Percentiles rank a stretch among this genome's conserved stretches.
phyloP scores from a whole-genome alignment of 64 coral and sea anemone genomes.

The Actinia tenebrosa region DNA sequence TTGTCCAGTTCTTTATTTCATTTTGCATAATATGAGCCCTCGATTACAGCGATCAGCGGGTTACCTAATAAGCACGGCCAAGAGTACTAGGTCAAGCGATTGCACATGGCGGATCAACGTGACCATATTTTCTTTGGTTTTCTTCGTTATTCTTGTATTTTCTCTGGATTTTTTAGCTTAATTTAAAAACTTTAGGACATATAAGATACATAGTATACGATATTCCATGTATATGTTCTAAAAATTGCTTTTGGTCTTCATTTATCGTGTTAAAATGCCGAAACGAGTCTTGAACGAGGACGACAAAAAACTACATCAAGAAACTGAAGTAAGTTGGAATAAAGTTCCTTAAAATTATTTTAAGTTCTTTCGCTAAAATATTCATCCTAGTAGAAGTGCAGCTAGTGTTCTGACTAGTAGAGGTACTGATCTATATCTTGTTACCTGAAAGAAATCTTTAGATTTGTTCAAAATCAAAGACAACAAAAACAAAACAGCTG shows the following conservation, averaged over 20 bases:
- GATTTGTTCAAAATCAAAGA: conserved; percentile 50
- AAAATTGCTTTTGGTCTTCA: background rate
- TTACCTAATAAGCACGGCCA: background rate
- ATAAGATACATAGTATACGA: background rate
- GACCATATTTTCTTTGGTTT: background rate
- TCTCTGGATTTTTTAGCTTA: background rate
- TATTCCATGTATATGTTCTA: background rate
- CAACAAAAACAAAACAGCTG: conserved; percentile 19
- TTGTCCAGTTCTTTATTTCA: background rate
- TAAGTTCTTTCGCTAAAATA: background rate
- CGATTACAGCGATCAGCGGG: background rate
- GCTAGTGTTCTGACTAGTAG: background rate
- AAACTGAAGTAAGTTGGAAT: background rate
- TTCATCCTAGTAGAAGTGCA: background rate
- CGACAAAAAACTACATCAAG: background rate
- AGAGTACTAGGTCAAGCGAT: background rate
- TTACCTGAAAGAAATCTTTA: conserved; percentile 24
- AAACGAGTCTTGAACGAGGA: conserved; percentile 13
- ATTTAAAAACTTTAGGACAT: background rate
- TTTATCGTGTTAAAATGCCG: background rate
- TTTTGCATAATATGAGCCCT: background rate
- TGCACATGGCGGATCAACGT: conserved; percentile 7
- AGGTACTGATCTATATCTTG: background rate
- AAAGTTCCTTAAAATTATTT: background rate
- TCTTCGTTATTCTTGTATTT: background rate